phyloP scores from a whole-genome alignment of 2,113 vertebrate genomes.

The Pheucticus melanocephalus region DNA sequence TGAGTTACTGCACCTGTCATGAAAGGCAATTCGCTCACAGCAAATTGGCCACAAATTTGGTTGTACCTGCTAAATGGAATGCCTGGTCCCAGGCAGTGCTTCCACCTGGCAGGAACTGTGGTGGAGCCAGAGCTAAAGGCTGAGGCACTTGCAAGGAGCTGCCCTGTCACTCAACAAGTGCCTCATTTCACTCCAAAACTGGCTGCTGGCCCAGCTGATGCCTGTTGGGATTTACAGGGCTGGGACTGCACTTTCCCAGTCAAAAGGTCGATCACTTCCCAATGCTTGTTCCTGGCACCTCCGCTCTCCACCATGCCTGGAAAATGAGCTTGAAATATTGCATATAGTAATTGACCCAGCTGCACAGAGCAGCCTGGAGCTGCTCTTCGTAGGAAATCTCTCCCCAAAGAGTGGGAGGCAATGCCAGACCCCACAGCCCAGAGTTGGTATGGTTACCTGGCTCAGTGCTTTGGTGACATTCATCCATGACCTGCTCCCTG shows the following conservation, averaged over 20 bases:
- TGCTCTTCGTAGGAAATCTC: neutral
- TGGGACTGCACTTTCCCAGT: neutral
- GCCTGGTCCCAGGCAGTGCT: rapidly evolving
- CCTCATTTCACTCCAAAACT: neutral
- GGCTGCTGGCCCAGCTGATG: neutral
- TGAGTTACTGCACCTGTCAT: neutral
- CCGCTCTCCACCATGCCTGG: rapidly evolving
- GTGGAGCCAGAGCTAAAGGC: neutral
- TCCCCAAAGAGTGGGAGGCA: rapidly evolving
- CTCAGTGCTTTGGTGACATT: neutral
- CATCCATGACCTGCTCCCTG: neutral
- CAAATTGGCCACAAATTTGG: neutral
- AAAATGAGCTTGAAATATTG: neutral
- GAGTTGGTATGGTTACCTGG: rapidly evolving
- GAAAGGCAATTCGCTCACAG: neutral
- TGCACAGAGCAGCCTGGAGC: neutral
- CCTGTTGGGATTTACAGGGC: neutral
- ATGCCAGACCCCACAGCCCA: rapidly evolving
- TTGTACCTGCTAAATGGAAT: neutral
- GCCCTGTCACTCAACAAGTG: neutral
- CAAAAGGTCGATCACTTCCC: neutral
- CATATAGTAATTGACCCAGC: rapidly evolving
- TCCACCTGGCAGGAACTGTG: neutral
- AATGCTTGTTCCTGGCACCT: neutral
- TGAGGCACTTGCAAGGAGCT: neutral